These are phyloP conservation scores for Drepanosiphum platanoidis DNA, from an alignment of 2,888 invertebrate species.

Conservation along the genomic window DNA sequence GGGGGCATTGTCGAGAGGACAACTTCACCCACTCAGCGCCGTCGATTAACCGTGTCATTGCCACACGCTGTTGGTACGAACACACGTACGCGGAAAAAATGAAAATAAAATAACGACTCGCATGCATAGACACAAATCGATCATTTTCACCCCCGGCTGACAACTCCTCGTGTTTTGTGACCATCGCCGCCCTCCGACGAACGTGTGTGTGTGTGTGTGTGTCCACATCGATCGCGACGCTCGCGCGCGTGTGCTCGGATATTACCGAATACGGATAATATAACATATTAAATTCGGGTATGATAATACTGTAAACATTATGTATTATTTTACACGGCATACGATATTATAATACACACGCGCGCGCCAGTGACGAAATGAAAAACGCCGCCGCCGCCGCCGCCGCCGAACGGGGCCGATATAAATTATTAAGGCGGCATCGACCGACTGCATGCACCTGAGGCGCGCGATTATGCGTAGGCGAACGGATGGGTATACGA, in stretches of 20 bases:
- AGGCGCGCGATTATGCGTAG: not conserved
- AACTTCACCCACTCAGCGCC: no score
- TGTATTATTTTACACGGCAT: not conserved
- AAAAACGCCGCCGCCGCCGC: not conserved
- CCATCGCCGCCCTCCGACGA: not conserved
- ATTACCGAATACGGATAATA: no score
- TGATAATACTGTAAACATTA: not conserved
- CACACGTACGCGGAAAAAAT: not conserved
- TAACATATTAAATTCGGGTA: no score
- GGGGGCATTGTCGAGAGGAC: no score
- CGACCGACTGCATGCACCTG: not conserved
- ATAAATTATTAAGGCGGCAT: constrained; percentile 25
- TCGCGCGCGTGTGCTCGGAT: no score
- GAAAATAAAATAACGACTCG: constrained; percentile 24
- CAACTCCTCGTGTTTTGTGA: not conserved
- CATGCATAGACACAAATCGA: not conserved
- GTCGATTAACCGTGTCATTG: no score
- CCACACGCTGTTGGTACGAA: not conserved
- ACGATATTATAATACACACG: not conserved
- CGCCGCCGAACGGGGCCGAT: not conserved
- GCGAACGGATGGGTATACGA: constrained; percentile 11
- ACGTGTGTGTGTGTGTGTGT: not conserved
- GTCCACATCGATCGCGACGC: constrained; percentile 11
- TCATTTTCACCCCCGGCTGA: not conserved
- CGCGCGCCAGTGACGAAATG: not conserved